phyloP scores from a whole-genome alignment of 2,797 vertebrate genomes.

The Tympanoctomys barrerae region DNA sequence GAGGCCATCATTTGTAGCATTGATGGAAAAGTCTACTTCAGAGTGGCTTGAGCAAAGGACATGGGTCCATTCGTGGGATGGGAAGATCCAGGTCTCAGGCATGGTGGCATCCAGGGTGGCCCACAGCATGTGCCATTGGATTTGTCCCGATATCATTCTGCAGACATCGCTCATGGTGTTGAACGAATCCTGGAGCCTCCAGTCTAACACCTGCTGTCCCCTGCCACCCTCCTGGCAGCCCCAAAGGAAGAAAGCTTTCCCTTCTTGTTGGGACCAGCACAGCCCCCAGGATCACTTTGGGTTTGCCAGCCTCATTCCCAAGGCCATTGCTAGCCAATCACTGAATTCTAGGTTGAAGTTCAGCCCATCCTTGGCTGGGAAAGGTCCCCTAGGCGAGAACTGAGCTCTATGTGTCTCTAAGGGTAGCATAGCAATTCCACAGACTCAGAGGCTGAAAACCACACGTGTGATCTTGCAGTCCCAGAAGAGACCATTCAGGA shows the following conservation, averaged over 20 bases:
- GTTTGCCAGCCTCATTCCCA: neutral
- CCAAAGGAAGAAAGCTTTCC: neutral
- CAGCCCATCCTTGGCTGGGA: neutral
- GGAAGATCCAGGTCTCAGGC: neutral
- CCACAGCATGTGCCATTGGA: accelerated
- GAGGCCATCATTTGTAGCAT: neutral
- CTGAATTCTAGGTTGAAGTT: neutral
- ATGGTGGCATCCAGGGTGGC: neutral
- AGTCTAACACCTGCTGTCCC: neutral
- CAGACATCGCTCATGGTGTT: accelerated
- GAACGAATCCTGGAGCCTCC: neutral
- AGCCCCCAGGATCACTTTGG: neutral
- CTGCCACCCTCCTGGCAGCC: neutral
- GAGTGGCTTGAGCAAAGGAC: neutral
- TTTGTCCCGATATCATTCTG: neutral
- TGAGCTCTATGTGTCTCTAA: accelerated
- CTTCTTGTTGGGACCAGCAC: too few relatives aligned
- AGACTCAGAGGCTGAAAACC: neutral
- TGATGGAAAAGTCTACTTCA: neutral
- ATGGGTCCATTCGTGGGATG: neutral
- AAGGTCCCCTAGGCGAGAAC: neutral
- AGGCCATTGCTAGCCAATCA: accelerated
- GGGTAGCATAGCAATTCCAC: neutral
- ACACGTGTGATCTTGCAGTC: neutral
- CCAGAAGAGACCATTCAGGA: neutral